Conservation (phyloP, 2,888 invertebrate species). For the Eupithecia dodoneata region DNA sequence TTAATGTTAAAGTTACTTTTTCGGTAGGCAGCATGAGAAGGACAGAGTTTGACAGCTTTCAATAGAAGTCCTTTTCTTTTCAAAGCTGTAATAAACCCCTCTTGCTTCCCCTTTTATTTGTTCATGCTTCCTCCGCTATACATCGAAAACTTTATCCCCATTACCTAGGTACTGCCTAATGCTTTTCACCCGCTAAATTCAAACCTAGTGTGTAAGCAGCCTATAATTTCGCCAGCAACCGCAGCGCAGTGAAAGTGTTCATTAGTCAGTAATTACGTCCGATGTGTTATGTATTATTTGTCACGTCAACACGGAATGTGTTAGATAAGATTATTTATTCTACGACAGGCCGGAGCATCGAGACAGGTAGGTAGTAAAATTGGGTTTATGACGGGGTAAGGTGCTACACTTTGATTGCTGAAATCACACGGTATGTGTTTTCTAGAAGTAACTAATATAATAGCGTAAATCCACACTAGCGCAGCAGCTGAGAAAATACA, state of each 20-base stretch:
- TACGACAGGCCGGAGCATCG: background rate
- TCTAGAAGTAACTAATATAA: no score
- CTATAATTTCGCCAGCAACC: conserved; percentile 10
- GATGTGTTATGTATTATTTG: conserved; percentile 10
- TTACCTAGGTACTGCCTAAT: background rate
- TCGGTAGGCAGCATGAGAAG: no score
- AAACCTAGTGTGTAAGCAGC: background rate
- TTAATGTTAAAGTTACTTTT: background rate
- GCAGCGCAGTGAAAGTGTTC: conserved; percentile 13
- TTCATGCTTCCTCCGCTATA: background rate
- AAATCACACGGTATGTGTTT: no score
- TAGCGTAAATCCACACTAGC: no score
- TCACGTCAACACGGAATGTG: background rate
- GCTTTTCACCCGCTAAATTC: background rate
- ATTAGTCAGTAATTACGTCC: conserved; percentile 19
- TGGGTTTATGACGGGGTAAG: no score
- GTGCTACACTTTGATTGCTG: no score
- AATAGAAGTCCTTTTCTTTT: no score
- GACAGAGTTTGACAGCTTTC: no score
- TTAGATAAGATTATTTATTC: background rate
- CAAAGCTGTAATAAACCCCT: background rate
- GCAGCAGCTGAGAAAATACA: no score
- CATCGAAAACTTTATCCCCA: background rate
- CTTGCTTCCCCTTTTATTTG: background rate
- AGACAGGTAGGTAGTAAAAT: background rate